Base-by-base conservation (phyloP, 2,888 invertebrate genomes). In the Oscheius onirici region DNA sequence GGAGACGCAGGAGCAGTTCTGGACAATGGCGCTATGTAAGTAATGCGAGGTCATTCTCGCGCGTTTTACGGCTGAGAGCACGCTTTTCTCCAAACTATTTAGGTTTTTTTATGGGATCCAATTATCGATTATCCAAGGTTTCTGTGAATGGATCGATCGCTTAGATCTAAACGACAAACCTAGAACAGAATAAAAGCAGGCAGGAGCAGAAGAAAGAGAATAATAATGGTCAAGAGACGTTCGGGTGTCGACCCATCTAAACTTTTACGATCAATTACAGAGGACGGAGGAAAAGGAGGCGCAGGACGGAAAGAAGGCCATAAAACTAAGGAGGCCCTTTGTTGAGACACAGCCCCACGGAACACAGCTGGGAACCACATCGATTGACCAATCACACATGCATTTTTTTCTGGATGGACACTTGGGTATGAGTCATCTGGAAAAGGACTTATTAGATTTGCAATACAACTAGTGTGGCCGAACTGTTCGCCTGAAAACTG, bases 191-290 rank as follows among this genome's bases (percentile, higher is more conserved):
- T 15, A 22, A 60, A 20, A 22, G 40, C 5, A 8, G 15, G 0
- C 20, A 60, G 11, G 11, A 22, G 41, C 41, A n/a, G 40, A 58
- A 28, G 8, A 43, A 54, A 13, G 54, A n/a, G 5, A 22, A 24
- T 5, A 24, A 10, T 22, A 26, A 11, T 13, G 26, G 22, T 11
- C 1, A 15, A 28, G 24, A 26, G 55, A 24, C 10, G n/a, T 26
- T 8, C 17, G 20, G 1, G 3, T 34, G 15, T 1, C 57, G 8
- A 17, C 57, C 17, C 10, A 3, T 28, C 17, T 26, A 15, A 34
- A 40, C 17, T 28, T 57, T 60, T 60, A 60, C 60, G 60, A 60
- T 60, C 60, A 60, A 60, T 60, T 60, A 60, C 60, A 60, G 41
- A 60, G 44, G 44, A 60, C 20, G 60, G n/a, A n/a, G 28, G 58